Evolutionary conservation across 1,140 invertebrate genomes (phyloP).

Genomic region (Eumeta japonica): DNA sequence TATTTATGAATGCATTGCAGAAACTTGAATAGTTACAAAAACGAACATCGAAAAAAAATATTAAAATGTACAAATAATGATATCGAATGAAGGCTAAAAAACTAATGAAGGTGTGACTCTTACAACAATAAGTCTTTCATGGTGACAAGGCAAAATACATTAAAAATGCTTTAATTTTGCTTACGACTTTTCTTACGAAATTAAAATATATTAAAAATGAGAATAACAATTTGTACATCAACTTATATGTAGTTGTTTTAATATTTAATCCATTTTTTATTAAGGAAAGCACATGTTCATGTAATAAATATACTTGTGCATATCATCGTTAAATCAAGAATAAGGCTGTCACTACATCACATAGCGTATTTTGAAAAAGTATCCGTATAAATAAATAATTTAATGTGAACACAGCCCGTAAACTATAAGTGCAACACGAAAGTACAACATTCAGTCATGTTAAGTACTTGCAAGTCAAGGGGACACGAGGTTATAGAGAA

Average conservation of each 20-base stretch:
- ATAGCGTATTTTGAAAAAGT: no score
- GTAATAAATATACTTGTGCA: no score
- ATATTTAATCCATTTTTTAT: slow-evolving; percentile 34
- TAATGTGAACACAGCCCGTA: slow-evolving; percentile 23
- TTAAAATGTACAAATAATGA: slow-evolving; percentile 25
- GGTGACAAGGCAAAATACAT: slow-evolving; percentile 45
- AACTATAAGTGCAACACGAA: slow-evolving; percentile 21
- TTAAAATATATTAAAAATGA: slow-evolving; percentile 43
- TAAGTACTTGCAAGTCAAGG: slow-evolving; percentile 46
- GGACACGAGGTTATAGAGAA: slow-evolving; percentile 44
- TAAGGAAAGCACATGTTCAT: slow-evolving; percentile 30
- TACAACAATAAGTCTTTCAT: slow-evolving; percentile 55
- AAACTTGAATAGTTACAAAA: no score
- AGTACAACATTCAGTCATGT: slow-evolving; percentile 39
- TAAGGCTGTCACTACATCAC: no score
- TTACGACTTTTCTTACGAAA: slow-evolving; percentile 26
- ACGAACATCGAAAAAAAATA: slow-evolving; percentile 12
- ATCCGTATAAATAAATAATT: no score
- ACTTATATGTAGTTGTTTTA: slow-evolving; percentile 41
- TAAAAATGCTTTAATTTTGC: slow-evolving; percentile 46
- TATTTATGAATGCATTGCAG: no score
- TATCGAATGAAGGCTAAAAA: slow-evolving; percentile 54
- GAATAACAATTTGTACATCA: slow-evolving; percentile 52
- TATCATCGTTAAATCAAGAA: no score
- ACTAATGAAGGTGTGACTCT: slow-evolving; percentile 56